phyloP scores from a whole-genome alignment of 2,113 vertebrate species.

The Microtus oregoni region DNA sequence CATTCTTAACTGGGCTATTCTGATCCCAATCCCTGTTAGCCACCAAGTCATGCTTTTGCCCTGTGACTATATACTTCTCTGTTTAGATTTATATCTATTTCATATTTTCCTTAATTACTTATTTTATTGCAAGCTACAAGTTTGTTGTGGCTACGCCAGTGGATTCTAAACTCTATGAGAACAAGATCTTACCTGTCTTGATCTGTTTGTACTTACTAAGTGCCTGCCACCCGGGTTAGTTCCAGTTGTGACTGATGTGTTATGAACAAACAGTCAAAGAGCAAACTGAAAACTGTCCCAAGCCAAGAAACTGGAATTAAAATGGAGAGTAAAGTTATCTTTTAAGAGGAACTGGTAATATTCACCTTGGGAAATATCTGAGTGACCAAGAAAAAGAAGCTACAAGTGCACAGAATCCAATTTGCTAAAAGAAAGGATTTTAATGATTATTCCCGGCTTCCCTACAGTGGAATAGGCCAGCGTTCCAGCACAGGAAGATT shows the following conservation, averaged over 20 bases:
- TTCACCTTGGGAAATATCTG: constrained; percentile 14
- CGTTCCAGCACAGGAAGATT: neutral
- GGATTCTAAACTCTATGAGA: neutral
- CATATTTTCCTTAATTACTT: neutral
- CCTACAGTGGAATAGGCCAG: neutral
- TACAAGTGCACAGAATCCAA: neutral
- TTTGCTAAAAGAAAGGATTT: constrained; percentile 7
- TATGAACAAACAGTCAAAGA: neutral
- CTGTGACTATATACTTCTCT: neutral
- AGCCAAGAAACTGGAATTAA: neutral
- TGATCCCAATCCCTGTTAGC: neutral
- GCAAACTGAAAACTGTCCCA: neutral
- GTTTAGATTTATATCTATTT: neutral
- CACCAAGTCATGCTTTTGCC: neutral
- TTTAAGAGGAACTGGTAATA: neutral
- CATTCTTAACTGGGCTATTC: neutral
- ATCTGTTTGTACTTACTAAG: neutral
- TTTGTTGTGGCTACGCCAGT: neutral
- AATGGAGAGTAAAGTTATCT: neutral
- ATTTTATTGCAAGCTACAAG: neutral
- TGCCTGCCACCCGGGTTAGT: neutral
- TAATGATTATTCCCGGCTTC: constrained; percentile 3
- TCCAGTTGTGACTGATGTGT: neutral
- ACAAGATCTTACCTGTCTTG: neutral
- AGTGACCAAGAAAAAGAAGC: constrained; percentile 3